phyloP scores from a whole-genome alignment of 2,797 vertebrate species.

The Sebastes nivosus region DNA sequence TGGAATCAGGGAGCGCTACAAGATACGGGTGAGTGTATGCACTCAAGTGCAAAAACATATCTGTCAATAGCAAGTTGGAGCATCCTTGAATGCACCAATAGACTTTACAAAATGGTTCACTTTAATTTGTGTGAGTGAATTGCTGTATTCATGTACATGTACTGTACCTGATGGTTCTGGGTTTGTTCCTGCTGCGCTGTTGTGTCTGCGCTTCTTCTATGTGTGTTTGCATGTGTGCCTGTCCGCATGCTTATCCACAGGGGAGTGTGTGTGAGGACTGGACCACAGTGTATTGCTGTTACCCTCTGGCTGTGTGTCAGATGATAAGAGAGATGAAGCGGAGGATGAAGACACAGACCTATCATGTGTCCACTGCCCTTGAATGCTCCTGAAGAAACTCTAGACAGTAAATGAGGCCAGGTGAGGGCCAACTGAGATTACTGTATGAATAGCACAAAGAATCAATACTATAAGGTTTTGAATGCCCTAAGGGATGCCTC shows the following conservation, averaged over 20 bases:
- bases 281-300: conserved; percentile 83
- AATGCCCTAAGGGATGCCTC: not conserved
- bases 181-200: not conserved
- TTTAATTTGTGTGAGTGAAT: not conserved
- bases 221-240: not conserved
- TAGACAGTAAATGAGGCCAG: conserved; percentile 8
- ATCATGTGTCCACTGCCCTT: conserved; percentile 79
- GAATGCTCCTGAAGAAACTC: conserved; percentile 69
- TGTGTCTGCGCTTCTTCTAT: not conserved
- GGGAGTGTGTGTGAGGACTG: conserved; percentile 85
- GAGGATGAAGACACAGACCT: conserved; percentile 80
- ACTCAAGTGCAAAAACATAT: not conserved
- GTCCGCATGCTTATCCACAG: conserved; percentile 53
- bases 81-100: not conserved
- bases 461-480: conserved; percentile 17
- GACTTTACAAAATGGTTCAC: not conserved
- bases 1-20: conserved; percentile 88
- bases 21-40: conserved; percentile 83
- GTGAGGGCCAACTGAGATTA: conserved; percentile 4
- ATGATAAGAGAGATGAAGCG: conserved; percentile 86
- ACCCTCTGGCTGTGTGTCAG: conserved; percentile 85
- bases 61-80: not conserved
- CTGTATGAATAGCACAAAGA: conserved; percentile 14
- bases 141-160: not conserved
- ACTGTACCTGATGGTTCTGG: not conserved